Percentiles rank a stretch among this genome's conserved stretches.
Evolutionary conservation across 2,113 vertebrate species (phyloP).

Genomic region (Bos indicus): DNA sequence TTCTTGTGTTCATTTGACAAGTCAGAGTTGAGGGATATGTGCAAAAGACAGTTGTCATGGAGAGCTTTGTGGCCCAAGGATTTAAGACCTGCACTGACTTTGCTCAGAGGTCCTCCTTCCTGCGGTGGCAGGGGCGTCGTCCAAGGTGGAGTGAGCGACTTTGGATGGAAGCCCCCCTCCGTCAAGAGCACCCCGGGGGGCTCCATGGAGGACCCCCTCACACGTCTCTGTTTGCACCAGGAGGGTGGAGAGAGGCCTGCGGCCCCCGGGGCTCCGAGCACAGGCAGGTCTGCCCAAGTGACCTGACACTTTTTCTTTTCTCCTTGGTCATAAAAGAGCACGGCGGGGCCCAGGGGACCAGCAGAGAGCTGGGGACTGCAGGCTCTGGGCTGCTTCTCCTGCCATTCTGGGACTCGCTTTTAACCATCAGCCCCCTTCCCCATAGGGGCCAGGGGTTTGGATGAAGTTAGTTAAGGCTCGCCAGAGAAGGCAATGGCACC

Average conservation of each 20-base stretch:
- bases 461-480: neutral
- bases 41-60: neutral
- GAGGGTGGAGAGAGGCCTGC: no score
- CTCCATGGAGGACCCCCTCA: neutral
- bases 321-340: neutral
- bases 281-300: neutral
- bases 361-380: conserved; percentile 39
- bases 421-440: neutral
- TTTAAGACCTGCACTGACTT: neutral
- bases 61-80: neutral
- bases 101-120: neutral
- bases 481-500: no score
- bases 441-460: neutral
- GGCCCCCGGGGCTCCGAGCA: neutral
- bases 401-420: no score
- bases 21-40: neutral
- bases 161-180: neutral
- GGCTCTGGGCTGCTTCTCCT: neutral
- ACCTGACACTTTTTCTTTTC: neutral
- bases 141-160: neutral
- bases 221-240: neutral
- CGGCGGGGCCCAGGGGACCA: neutral
- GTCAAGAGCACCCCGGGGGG: neutral
- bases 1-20: neutral
- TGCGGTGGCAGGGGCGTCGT: neutral